Evolutionary conservation across 1,140 invertebrate genomes (phyloP).

Genomic region (Drosophila baimaii): DNA sequence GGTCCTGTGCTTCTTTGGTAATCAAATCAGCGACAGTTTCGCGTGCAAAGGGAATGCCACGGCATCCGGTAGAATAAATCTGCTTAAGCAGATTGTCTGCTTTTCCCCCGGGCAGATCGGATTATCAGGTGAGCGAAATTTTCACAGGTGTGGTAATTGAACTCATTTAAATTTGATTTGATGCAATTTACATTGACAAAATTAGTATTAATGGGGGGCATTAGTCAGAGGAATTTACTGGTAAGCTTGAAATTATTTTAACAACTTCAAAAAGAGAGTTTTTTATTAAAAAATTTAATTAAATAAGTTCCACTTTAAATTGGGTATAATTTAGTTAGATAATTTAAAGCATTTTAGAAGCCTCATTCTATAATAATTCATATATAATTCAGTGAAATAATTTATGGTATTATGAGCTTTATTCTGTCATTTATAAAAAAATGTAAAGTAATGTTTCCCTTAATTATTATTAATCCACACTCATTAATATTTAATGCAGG

Average conservation of each 20-base stretch:
- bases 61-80: slow-evolving; percentile 38
- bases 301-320: background rate
- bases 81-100: slow-evolving; percentile 32
- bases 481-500: background rate
- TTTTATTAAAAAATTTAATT: too few species aligned
- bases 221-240: slow-evolving; percentile 5
- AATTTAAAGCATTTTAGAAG: background rate
- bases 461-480: background rate
- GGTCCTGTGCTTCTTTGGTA: slow-evolving; percentile 30
- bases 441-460: too few species aligned
- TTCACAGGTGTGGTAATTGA: slow-evolving; percentile 27
- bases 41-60: slow-evolving; percentile 9
- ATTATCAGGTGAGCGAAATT: slow-evolving; percentile 35
- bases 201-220: slow-evolving; percentile 1
- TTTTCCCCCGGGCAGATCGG: slow-evolving; percentile 10
- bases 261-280: too few species aligned
- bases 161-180: slow-evolving; percentile 26
- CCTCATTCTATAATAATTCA: too few species aligned
- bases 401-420: too few species aligned
- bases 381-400: too few species aligned
- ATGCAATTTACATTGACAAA: slow-evolving; percentile 9
- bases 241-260: background rate
- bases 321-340: background rate
- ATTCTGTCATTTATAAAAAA: too few species aligned
- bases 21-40: slow-evolving; percentile 49